A percentile compares a stretch with the other conserved stretches of the same genome.
phyloP scores from a whole-genome alignment of 2,797 vertebrate genomes.

The Novumbra hubbsi region DNA sequence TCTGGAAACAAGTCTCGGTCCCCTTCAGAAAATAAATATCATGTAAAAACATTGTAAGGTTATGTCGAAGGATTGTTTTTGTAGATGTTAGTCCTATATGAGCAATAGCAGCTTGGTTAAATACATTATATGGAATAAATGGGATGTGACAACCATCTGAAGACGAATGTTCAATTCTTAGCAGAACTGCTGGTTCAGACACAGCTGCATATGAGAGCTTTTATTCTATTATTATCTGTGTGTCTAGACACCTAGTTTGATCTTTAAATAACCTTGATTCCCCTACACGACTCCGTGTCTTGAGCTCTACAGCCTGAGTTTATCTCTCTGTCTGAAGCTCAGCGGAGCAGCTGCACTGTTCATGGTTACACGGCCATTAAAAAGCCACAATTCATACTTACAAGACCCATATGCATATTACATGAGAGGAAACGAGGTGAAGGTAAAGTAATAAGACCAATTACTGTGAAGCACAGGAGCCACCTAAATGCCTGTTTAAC shows the following conservation, averaged over 20 bases:
- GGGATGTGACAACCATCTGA: not conserved
- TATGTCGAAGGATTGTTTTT: not conserved
- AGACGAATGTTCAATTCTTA: not conserved
- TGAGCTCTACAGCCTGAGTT: not conserved
- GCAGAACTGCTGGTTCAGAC: not conserved
- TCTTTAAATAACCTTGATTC: not conserved
- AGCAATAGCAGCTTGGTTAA: not conserved
- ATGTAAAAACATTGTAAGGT: not conserved
- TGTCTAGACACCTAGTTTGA: not conserved
- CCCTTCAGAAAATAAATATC: too few species aligned
- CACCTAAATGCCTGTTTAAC: conserved; percentile 24
- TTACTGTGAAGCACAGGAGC: conserved; percentile 5
- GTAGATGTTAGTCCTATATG: not conserved
- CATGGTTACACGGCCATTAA: not conserved
- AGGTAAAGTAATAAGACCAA: not conserved
- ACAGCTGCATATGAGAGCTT: not conserved
- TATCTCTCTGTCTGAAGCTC: not conserved
- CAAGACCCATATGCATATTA: conserved; percentile 5
- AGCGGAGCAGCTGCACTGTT: not conserved
- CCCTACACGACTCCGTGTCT: not conserved
- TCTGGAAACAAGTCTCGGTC: too few species aligned
- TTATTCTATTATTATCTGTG: not conserved
- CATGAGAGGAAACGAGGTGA: not conserved
- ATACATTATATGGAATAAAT: not conserved
- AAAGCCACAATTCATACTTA: not conserved